Evolutionary conservation across 2,888 invertebrate species (phyloP).

Genomic region (Andrena marginata): DNA sequence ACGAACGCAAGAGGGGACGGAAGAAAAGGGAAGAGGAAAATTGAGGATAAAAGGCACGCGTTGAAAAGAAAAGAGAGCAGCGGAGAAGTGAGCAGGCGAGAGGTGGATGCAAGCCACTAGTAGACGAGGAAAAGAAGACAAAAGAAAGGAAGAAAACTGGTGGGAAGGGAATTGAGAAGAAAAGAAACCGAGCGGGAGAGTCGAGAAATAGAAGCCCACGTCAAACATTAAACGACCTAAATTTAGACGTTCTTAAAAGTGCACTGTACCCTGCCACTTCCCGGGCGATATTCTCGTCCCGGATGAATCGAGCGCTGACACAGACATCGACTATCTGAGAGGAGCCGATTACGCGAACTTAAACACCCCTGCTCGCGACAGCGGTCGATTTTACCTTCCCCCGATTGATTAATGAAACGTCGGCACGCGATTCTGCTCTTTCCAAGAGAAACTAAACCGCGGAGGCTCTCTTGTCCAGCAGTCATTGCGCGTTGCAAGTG

Average conservation of each 20-base stretch:
- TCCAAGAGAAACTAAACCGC: not conserved
- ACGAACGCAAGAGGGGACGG: not conserved
- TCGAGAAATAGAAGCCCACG: not conserved
- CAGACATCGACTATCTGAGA: not conserved
- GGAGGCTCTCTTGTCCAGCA: not conserved
- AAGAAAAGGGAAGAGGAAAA: not conserved
- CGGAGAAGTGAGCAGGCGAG: not conserved
- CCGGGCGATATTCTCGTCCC: not conserved
- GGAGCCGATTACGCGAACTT: not conserved
- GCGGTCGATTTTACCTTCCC: not conserved
- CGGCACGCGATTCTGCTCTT: conserved; percentile 13
- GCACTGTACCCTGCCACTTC: not conserved
- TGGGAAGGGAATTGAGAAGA: not conserved
- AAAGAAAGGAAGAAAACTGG: not conserved
- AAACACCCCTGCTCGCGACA: not conserved
- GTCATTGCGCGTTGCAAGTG: not conserved
- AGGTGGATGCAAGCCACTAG: not conserved
- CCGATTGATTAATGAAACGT: conserved; percentile 27
- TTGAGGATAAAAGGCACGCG: not conserved
- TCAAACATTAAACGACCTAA: not conserved
- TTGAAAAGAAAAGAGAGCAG: not conserved
- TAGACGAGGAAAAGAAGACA: not conserved
- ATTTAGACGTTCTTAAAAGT: not conserved
- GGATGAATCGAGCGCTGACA: not conserved
- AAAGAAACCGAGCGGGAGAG: not conserved